Evolutionary conservation across 2,888 invertebrate genomes (phyloP).

Genomic region (Macrosiphum euphorbiae): DNA sequence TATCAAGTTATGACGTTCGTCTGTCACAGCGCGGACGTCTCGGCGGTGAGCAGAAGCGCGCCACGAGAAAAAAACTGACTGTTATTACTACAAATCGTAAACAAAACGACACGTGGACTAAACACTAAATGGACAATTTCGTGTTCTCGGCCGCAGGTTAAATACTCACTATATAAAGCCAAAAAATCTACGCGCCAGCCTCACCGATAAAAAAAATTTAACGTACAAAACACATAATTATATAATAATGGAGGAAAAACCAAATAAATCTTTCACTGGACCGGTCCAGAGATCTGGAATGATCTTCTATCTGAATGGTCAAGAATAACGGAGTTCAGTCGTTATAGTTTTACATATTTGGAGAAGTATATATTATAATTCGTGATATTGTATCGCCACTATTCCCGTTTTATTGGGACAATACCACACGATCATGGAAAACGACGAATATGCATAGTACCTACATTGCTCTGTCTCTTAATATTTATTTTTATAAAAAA

Average conservation of each 20-base stretch:
- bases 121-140: background rate
- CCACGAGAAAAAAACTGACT: background rate
- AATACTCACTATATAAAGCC: background rate
- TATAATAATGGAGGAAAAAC: background rate
- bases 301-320: no score
- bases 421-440: background rate
- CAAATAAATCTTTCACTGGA: background rate
- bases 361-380: background rate
- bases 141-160: background rate
- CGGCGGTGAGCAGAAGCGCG: background rate
- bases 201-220: no score
- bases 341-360: background rate
- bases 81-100: slow-evolving; percentile 13
- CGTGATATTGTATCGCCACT: background rate
- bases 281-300: no score
- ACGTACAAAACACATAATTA: background rate
- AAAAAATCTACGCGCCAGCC: no score
- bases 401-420: background rate
- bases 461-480: background rate
- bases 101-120: background rate
- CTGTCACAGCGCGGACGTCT: slow-evolving; percentile 18
- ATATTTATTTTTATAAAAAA: no score
- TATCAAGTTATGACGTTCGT: slow-evolving; percentile 53
- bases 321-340: background rate
- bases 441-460: background rate